Base-by-base conservation (phyloP, 2,113 vertebrate species). In the Bostrychus sinensis region DNA sequence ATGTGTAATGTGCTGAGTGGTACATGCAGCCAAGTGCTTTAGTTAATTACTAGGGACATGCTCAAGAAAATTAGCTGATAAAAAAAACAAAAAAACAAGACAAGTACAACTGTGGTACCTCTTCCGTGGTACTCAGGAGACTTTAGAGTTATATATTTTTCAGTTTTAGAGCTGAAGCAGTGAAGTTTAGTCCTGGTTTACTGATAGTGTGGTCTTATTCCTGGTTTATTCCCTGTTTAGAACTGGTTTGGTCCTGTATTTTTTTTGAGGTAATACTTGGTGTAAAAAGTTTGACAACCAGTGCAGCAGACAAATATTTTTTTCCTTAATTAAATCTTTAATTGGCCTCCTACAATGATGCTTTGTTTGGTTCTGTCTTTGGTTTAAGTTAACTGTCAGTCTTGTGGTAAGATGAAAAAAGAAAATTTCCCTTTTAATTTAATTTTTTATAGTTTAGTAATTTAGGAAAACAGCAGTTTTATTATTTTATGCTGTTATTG, bases 1-100 rank as follows among this genome's bases (percentile, higher is more conserved):
- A 79, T 71, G 66, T 62, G 56, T 89, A 72, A 89, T 83, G 80
- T 77, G 68, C 61, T 43, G 76, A 68, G 77, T 60, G 77, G 50
- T 45, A 59, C 57, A 68, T 66, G 74, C 72, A 77, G 62, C 5
- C 28, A 61, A 36, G 72, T 72, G 64, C 78, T 88, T 84, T 70
- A 80, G 73, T 77, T 82, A 75, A 56, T 55, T 22, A 7, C 6
- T 1, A 9, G 56, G n/a, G n/a, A n/a, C n/a, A n/a, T n/a, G n/a
- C n/a, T n/a, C n/a, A n/a, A 60, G 25, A 22, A 69, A 80, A 72
- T 56, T 48, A 57, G 61, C 41, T 16, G 55, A 8, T 23, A 45
- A 38, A 66, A 69, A 70, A 53, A 61, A 39, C 41, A 62, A n/a
- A n/a, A n/a, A n/a, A n/a, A n/a, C 56, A 30, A 58, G 70, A 60